A percentile compares a stretch with the other conserved stretches of the same genome.
Conservation (phyloP, 2,113 vertebrate genomes). For the Strigops habroptila region DNA sequence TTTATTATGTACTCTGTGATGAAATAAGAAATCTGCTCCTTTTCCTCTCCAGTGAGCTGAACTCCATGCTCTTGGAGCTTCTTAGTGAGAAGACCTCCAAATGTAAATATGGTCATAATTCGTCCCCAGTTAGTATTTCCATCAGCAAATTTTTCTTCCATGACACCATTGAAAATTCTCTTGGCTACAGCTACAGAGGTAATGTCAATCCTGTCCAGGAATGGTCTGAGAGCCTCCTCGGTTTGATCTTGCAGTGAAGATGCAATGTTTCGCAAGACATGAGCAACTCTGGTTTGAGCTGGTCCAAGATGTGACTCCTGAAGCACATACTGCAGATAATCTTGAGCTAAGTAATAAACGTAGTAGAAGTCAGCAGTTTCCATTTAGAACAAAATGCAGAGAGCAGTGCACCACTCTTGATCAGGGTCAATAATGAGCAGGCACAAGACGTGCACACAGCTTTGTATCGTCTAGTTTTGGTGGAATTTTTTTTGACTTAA, state of each 20-base stretch:
- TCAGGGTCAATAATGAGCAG: neutral
- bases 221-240: slow-evolving; percentile 32
- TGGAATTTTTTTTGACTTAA: slow-evolving; percentile 64
- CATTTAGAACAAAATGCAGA: neutral
- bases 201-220: slow-evolving; percentile 58
- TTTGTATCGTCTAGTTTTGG: neutral
- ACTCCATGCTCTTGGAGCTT: slow-evolving; percentile 52
- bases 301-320: neutral
- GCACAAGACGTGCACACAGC: neutral
- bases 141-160: slow-evolving; percentile 73
- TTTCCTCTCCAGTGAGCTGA: slow-evolving; percentile 25
- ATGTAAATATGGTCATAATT: slow-evolving; percentile 73
- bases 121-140: slow-evolving; percentile 77
- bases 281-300: slow-evolving; percentile 42
- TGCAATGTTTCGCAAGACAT: slow-evolving; percentile 52
- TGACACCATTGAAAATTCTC: slow-evolving; percentile 65
- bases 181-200: slow-evolving; percentile 53
- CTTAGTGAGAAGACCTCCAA: slow-evolving; percentile 71
- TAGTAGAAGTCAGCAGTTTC: slow-evolving; percentile 54
- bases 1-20: slow-evolving; percentile 73
- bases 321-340: slow-evolving; percentile 64
- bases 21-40: slow-evolving; percentile 63
- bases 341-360: slow-evolving; percentile 63
- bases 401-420: neutral
- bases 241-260: slow-evolving; percentile 62